Percentiles rank a stretch among this genome's conserved stretches.
Evolutionary conservation across 2,113 vertebrate genomes (phyloP).

Genomic region (Leptobrachium leishanense): DNA sequence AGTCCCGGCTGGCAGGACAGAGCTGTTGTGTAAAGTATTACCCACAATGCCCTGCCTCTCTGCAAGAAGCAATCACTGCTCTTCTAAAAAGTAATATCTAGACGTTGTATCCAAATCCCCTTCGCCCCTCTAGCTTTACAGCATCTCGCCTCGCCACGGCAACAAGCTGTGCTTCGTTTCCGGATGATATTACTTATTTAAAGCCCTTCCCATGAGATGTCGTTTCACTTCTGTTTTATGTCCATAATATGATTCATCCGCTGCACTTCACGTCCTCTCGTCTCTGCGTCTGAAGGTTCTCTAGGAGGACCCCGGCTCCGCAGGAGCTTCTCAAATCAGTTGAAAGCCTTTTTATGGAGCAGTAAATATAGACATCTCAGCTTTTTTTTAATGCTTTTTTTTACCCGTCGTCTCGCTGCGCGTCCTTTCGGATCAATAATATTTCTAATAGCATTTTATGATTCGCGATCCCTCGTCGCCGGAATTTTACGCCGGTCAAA

Average conservation of each 20-base stretch:
- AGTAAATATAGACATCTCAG: slow-evolving; percentile 7
- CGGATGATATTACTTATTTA: too few species aligned
- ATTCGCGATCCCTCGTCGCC: slow-evolving; percentile 1
- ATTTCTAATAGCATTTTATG: slow-evolving; percentile 31
- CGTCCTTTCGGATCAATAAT: slow-evolving; percentile 7
- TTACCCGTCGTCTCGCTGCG: not conserved
- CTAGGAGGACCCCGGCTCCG: not conserved
- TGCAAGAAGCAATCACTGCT: too few species aligned
- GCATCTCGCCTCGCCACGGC: too few species aligned
- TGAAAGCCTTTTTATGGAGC: slow-evolving; percentile 4
- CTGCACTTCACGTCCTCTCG: not conserved
- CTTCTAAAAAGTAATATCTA: too few species aligned
- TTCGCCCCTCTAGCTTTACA: too few species aligned
- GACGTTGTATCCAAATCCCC: too few species aligned
- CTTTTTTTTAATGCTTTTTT: not conserved
- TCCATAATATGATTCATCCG: not conserved
- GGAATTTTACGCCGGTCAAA: not conserved
- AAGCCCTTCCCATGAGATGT: too few species aligned
- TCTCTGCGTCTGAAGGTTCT: not conserved
- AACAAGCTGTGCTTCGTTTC: too few species aligned
- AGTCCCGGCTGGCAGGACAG: too few species aligned
- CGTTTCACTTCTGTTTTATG: not conserved
- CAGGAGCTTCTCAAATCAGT: not conserved
- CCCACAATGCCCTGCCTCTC: too few species aligned
- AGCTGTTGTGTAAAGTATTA: too few species aligned